These are phyloP conservation scores for Sycobia sp. DNA, from an alignment of 1,140 invertebrate genomes.

Conservation along the genomic window DNA sequence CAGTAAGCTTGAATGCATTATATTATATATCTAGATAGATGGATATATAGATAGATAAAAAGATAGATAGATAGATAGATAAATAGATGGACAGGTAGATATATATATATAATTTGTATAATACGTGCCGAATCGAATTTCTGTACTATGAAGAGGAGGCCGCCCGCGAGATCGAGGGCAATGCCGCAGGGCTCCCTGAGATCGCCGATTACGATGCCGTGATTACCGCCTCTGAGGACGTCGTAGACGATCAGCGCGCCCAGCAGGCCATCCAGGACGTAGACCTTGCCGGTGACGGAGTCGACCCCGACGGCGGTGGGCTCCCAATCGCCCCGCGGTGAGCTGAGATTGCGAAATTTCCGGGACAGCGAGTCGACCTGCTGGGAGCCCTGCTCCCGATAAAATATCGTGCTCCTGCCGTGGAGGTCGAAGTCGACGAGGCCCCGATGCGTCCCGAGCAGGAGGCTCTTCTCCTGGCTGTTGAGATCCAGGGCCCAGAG, in stretches of 20 bases:
- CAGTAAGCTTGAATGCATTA: too few relatives aligned
- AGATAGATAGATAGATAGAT: too few relatives aligned
- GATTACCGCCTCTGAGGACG: neutral
- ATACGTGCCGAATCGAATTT: slow-evolving; percentile 17
- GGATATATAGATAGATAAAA: too few relatives aligned
- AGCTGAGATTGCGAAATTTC: neutral
- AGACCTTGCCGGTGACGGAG: slow-evolving; percentile 1
- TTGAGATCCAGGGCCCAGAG: slow-evolving; percentile 10
- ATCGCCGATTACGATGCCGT: neutral
- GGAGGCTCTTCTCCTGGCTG: neutral
- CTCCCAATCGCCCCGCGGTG: neutral
- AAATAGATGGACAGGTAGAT: too few relatives aligned
- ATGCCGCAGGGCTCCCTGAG: slow-evolving; percentile 1
- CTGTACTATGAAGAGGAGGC: slow-evolving; percentile 20
- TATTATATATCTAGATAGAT: too few relatives aligned
- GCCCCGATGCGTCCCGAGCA: neutral
- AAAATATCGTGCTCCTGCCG: slow-evolving; percentile 1
- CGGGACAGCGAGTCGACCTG: neutral
- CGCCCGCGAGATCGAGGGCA: neutral
- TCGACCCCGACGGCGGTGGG: slow-evolving; percentile 1
- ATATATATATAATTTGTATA: too few relatives aligned
- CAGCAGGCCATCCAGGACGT: neutral
- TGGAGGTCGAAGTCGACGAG: slow-evolving; percentile 2
- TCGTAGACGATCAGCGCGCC: slow-evolving; percentile 4
- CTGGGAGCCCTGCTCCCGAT: neutral